Evolutionary conservation across 2,113 vertebrate genomes (phyloP).

Genomic region (Rhynchomys soricoides): DNA sequence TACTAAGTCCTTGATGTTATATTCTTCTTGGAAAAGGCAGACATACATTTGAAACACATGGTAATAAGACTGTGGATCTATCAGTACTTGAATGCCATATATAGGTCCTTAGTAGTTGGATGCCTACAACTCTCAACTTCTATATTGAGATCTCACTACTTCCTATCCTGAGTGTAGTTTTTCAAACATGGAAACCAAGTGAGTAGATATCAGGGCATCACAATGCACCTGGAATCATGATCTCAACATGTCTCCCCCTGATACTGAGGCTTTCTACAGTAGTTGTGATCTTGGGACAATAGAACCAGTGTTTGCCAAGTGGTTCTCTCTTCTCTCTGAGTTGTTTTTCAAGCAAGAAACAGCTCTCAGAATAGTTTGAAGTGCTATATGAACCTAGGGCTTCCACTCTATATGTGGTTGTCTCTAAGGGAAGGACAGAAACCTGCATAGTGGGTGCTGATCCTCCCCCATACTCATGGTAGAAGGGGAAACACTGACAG

Average conservation of each 20-base stretch:
- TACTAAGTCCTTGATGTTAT: neutral
- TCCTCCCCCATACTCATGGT: neutral
- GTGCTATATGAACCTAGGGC: neutral
- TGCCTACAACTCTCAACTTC: neutral
- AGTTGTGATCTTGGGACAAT: neutral
- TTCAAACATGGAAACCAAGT: neutral
- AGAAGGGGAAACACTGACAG: neutral
- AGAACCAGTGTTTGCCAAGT: neutral
- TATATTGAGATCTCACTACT: neutral
- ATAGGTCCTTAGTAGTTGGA: neutral
- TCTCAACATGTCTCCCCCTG: neutral
- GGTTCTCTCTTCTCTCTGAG: neutral
- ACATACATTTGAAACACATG: neutral
- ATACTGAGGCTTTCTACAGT: neutral
- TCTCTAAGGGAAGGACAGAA: neutral
- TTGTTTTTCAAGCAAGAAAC: neutral
- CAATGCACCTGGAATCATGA: neutral
- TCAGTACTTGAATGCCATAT: neutral
- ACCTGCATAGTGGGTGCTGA: fast-evolving
- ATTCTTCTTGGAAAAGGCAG: neutral
- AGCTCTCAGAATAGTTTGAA: neutral
- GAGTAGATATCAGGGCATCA: neutral
- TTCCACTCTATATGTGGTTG: neutral
- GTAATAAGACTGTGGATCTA: neutral
- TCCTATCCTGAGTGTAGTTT: neutral